Conservation (phyloP, 2,888 invertebrate species). For the Luffia ferchaultella region DNA sequence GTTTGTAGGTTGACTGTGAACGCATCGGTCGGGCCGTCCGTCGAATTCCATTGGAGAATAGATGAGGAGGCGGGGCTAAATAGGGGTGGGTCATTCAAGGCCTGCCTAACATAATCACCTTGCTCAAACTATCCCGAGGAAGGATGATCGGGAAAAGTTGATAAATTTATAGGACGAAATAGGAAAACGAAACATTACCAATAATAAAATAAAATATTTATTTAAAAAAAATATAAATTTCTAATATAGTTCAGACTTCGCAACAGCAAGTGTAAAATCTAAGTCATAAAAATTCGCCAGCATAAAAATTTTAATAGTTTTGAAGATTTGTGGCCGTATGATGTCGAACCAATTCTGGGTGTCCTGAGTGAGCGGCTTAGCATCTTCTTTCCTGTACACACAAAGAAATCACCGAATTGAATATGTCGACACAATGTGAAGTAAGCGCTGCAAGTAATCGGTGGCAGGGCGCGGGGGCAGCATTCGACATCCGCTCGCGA, state of each 20-base stretch:
- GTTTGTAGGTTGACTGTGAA: too few species aligned
- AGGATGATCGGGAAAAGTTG: neutral
- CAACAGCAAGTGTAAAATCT: neutral
- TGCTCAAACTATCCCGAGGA: neutral
- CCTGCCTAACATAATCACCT: neutral
- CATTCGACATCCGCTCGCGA: constrained; percentile 31
- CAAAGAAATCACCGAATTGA: neutral
- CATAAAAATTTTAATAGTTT: neutral
- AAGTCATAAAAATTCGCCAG: neutral
- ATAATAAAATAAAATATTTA: neutral
- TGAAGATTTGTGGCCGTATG: neutral
- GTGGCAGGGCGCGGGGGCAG: constrained; percentile 22
- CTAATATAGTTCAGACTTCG: neutral
- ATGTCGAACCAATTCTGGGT: neutral
- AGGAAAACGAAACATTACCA: neutral
- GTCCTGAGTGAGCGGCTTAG: too few species aligned
- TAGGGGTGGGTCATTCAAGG: neutral
- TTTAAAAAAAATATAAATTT: neutral
- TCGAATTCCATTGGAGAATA: neutral
- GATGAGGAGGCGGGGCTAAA: neutral
- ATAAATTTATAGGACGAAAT: neutral
- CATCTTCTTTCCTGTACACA: neutral
- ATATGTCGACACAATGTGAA: neutral
- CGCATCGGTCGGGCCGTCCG: too few species aligned
- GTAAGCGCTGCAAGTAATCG: constrained; percentile 13